Evolutionary conservation across 2,888 invertebrate genomes (phyloP).

Genomic region (Callyntrura guangdongensis): DNA sequence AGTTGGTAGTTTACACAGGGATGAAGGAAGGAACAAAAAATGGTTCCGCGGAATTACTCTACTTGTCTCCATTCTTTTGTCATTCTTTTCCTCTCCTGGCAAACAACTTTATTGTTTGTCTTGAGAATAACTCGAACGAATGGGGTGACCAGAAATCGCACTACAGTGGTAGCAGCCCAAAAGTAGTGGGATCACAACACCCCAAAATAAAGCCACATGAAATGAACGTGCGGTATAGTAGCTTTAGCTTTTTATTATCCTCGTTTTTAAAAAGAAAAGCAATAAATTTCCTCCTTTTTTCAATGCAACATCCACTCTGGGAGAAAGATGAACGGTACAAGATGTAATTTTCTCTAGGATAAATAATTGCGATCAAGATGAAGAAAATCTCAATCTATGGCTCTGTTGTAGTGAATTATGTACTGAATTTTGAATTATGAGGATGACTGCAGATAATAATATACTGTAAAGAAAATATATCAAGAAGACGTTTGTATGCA

Average conservation of each 20-base stretch:
- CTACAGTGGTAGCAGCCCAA: not conserved
- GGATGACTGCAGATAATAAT: not conserved
- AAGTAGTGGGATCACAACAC: too few species aligned
- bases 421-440: constrained; percentile 21
- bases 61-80: not conserved
- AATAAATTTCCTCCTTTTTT: constrained; percentile 47
- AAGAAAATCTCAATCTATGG: not conserved
- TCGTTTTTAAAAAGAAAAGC: constrained; percentile 37
- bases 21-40: not conserved
- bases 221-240: not conserved
- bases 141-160: not conserved
- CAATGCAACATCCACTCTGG: not conserved
- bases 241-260: constrained; percentile 13
- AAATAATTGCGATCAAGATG: constrained; percentile 46
- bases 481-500: not conserved
- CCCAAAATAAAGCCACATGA: constrained; percentile 51
- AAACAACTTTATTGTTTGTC: not conserved
- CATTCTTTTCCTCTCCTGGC: not conserved
- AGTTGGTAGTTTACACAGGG: constrained; percentile 40
- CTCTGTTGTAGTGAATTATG: constrained; percentile 37
- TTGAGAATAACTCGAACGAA: not conserved
- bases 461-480: not conserved
- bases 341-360: constrained; percentile 23
- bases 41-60: not conserved
- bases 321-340: constrained; percentile 29